Base-by-base conservation (phyloP, 2,888 invertebrate genomes). In the Anorthoa munda region DNA sequence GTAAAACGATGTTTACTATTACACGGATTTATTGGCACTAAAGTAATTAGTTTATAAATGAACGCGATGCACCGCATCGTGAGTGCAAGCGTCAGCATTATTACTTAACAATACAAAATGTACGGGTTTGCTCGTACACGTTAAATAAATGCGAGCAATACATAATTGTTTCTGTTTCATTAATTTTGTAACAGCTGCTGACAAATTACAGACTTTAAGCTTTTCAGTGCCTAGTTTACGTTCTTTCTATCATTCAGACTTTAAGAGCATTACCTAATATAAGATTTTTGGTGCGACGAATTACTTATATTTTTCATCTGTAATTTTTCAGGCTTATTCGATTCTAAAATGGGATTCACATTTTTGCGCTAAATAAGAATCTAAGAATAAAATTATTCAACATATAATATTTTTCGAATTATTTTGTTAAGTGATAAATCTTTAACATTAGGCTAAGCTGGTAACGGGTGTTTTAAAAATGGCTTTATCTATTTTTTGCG, bases 131-230 rank as follows among this genome's bases (percentile, higher is more conserved):
- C n/a, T n/a, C n/a, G n/a, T n/a, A n/a, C n/a, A n/a, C n/a, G n/a
- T 61, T 61, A 61, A 60, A 70, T 64, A 71, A 75, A 79, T 67
- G 15, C 18, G n/a, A 66, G 55, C 17, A 64, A 50, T 61, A 39
- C 9, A 39, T 39, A 39, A 39, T 39, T 39, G 58, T 65, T 21
- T 55, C 39, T 53, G 59, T 75, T 75, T 64, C 23, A 51, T 66
- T 23, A 74, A 66, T 70, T 69, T 31, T 51, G 23, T 59, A 65
- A 55, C 59, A 67, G 63, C 59, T 71, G 70, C 13, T 65, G 64
- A 75, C 9, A 66, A 79, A 66, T 79, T 58, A 74, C n/a, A 26
- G 53, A 61, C 50, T 50, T 61, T 59, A 50, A 70, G 48, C 31
- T 26, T 60, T 61, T 63, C 56, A 46, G n/a, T 64, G 39, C 2